Evolutionary conservation across 2,888 invertebrate species (phyloP).

Genomic region (Microctonus hyperodae): DNA sequence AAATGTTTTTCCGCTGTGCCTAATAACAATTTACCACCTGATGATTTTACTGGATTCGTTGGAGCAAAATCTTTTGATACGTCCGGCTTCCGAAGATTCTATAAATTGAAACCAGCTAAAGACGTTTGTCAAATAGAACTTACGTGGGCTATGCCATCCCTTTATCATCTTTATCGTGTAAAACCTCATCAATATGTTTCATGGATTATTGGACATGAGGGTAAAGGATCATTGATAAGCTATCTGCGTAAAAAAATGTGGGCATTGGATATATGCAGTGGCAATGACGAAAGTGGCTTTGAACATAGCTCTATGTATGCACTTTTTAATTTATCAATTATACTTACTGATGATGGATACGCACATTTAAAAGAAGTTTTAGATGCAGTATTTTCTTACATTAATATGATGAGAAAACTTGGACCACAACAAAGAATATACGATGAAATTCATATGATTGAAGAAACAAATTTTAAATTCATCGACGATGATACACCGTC

Average conservation of each 20-base stretch:
- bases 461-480: constrained; percentile 74
- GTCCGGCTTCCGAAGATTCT: constrained; percentile 72
- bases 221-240: constrained; percentile 81
- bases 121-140: constrained; percentile 70
- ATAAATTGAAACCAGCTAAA: constrained; percentile 78
- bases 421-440: constrained; percentile 76
- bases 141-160: constrained; percentile 72
- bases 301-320: constrained; percentile 83
- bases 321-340: constrained; percentile 75
- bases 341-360: constrained; percentile 81
- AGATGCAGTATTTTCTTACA: constrained; percentile 79
- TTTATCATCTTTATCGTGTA: constrained; percentile 72
- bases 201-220: constrained; percentile 82
- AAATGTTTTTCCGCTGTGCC: constrained; percentile 75
- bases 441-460: constrained; percentile 66
- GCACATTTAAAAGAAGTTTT: constrained; percentile 76
- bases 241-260: constrained; percentile 80
- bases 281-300: constrained; percentile 77
- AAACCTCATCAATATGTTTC: constrained; percentile 82
- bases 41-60: constrained; percentile 68
- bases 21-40: constrained; percentile 70
- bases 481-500: constrained; percentile 74
- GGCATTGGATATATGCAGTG: constrained; percentile 76
- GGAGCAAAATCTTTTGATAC: constrained; percentile 69
- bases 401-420: constrained; percentile 73